phyloP scores from a whole-genome alignment of 2,888 invertebrate species.

The Sinohyriopsis cumingii region DNA sequence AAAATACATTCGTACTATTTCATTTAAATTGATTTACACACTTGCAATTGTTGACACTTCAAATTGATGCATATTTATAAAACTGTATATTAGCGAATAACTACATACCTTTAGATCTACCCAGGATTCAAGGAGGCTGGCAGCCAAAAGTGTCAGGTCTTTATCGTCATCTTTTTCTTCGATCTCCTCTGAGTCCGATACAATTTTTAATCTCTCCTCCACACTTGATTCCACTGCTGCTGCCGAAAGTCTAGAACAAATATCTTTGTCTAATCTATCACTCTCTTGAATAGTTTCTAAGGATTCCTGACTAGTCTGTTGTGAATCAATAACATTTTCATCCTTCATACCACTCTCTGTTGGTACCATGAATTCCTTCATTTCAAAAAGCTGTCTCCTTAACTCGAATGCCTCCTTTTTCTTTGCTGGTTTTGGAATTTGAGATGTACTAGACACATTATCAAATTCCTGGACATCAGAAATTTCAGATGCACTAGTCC shows the following conservation, averaged over 20 bases:
- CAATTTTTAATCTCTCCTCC: slow-evolving; percentile 20
- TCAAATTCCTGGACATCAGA: slow-evolving; percentile 23
- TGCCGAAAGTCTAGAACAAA: slow-evolving; percentile 8
- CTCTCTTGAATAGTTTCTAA: slow-evolving; percentile 34
- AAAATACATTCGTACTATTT: too few species aligned
- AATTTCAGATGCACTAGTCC: slow-evolving; percentile 37
- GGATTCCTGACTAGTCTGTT: slow-evolving; percentile 21
- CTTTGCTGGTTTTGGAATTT: slow-evolving; percentile 11
- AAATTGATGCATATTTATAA: too few species aligned
- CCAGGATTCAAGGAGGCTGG: slow-evolving; percentile 82
- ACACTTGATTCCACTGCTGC: slow-evolving; percentile 8
- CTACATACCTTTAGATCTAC: slow-evolving; percentile 74
- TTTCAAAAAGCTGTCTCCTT: slow-evolving; percentile 35
- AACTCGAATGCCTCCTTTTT: slow-evolving; percentile 23
- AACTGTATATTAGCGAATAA: background rate
- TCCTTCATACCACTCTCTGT: slow-evolving; percentile 6
- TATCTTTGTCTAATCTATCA: slow-evolving; percentile 12
- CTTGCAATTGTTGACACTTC: too few species aligned
- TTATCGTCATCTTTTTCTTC: slow-evolving; percentile 24
- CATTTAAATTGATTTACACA: too few species aligned
- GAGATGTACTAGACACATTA: slow-evolving; percentile 31
- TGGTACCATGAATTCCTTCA: background rate
- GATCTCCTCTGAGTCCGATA: slow-evolving; percentile 25
- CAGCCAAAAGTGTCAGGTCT: slow-evolving; percentile 64
- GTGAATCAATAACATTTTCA: slow-evolving; percentile 23